A percentile compares a stretch with the other conserved stretches of the same genome.
These are phyloP conservation scores for Chymomyza caudatula DNA, from an alignment of 2,888 invertebrate genomes.

Conservation along the genomic window DNA sequence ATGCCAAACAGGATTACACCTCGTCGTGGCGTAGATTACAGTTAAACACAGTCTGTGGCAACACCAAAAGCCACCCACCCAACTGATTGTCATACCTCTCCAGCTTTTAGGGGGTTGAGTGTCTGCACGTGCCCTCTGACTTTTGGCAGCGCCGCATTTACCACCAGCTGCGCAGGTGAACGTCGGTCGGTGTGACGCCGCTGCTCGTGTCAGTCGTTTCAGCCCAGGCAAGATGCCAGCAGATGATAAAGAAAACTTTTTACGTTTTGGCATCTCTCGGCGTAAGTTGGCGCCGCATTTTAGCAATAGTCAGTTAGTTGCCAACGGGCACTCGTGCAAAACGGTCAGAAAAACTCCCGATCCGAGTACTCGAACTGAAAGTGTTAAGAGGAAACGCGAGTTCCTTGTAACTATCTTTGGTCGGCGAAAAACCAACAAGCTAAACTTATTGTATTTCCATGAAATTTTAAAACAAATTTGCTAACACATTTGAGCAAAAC, in stretches of 20 bases:
- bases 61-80: conserved; percentile 32
- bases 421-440: not conserved
- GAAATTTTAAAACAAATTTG: conserved; percentile 14
- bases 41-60: conserved; percentile 47
- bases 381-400: not conserved
- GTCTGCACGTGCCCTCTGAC: conserved; percentile 66
- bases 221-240: not conserved
- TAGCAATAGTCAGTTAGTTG: conserved; percentile 62
- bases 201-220: not conserved
- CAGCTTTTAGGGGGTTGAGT: conserved; percentile 47
- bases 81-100: not conserved
- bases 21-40: conserved; percentile 69
- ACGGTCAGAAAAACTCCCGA: conserved; percentile 33
- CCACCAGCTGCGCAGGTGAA: conserved; percentile 74
- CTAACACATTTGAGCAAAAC: not conserved
- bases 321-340: conserved; percentile 38
- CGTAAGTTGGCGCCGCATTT: conserved; percentile 6
- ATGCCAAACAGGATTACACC: conserved; percentile 76
- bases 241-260: conserved; percentile 13
- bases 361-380: not conserved
- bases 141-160: conserved; percentile 41
- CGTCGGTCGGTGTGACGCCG: conserved; percentile 11
- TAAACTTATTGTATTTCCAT: not conserved
- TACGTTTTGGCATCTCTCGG: not conserved
- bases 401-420: not conserved